Evolutionary conservation across 2,113 vertebrate species (phyloP).

Genomic region (Laticauda laticaudata): DNA sequence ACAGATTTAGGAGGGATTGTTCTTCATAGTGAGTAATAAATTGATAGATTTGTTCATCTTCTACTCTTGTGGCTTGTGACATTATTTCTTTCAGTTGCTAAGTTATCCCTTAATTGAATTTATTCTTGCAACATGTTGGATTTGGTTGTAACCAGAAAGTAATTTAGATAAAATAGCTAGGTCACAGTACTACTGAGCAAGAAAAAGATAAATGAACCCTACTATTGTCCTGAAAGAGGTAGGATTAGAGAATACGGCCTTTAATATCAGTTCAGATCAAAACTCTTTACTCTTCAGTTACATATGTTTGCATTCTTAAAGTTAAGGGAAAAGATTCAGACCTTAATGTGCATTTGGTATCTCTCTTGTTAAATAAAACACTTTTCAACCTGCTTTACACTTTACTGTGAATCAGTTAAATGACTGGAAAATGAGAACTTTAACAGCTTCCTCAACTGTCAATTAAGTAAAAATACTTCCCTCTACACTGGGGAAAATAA

Average conservation of each 20-base stretch:
- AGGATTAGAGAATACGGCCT: neutral
- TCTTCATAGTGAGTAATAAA: neutral
- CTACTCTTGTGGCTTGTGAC: neutral
- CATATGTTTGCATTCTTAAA: neutral
- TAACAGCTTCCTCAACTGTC: slow-evolving; percentile 32
- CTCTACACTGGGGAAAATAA: slow-evolving; percentile 31
- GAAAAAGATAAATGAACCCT: neutral
- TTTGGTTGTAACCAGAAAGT: neutral
- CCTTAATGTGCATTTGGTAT: neutral
- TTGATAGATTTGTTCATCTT: neutral
- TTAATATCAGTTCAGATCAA: neutral
- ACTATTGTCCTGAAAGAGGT: neutral
- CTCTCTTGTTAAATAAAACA: neutral
- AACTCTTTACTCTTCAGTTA: neutral
- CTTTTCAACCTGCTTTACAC: neutral
- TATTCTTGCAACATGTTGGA: neutral
- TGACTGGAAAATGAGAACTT: slow-evolving; percentile 22
- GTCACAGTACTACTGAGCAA: neutral
- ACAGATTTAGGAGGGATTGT: neutral
- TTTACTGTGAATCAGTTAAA: slow-evolving; percentile 27
- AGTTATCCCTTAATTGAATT: neutral
- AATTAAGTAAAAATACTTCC: neutral
- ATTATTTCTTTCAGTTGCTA: neutral
- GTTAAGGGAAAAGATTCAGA: neutral
- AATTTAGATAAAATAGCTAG: neutral